Evolutionary conservation across 2,113 vertebrate species (phyloP).

Genomic region (Chloroceryle aenea): DNA sequence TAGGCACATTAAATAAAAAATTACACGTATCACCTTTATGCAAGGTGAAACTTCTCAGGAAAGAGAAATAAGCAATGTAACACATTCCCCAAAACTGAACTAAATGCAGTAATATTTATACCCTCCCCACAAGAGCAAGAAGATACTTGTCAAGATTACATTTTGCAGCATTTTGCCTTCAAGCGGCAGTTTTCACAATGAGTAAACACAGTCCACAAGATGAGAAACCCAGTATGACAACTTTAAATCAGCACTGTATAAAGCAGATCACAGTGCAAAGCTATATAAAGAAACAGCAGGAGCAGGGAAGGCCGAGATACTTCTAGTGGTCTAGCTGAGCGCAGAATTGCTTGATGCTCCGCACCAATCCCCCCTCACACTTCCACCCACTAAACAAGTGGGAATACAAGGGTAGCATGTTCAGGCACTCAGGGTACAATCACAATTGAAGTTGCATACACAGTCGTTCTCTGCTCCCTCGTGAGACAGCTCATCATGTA

Average conservation of each 20-base stretch:
- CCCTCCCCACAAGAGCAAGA: slow-evolving; percentile 41
- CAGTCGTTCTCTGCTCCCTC: background rate
- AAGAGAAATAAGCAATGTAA: slow-evolving; percentile 22
- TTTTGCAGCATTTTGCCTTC: slow-evolving; percentile 69
- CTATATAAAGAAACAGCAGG: slow-evolving; percentile 53
- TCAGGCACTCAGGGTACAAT: background rate
- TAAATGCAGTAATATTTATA: slow-evolving; percentile 58
- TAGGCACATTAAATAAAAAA: background rate
- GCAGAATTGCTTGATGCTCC: background rate
- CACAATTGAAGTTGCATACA: background rate
- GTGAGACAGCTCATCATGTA: background rate
- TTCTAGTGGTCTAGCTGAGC: slow-evolving; percentile 29
- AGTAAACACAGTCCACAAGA: slow-evolving; percentile 58
- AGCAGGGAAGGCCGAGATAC: background rate
- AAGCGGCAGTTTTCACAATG: slow-evolving; percentile 67
- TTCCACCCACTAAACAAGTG: background rate
- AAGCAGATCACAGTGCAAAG: slow-evolving; percentile 44
- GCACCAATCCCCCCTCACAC: background rate
- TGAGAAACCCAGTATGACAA: slow-evolving; percentile 48
- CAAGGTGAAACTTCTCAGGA: slow-evolving; percentile 12
- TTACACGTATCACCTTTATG: background rate
- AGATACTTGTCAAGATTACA: slow-evolving; percentile 64
- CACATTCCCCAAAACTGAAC: slow-evolving; percentile 22
- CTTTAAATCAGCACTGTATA: slow-evolving; percentile 50
- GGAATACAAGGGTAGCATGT: background rate